phyloP scores from a whole-genome alignment of 2,888 invertebrate genomes.

The Tiphia femorata region DNA sequence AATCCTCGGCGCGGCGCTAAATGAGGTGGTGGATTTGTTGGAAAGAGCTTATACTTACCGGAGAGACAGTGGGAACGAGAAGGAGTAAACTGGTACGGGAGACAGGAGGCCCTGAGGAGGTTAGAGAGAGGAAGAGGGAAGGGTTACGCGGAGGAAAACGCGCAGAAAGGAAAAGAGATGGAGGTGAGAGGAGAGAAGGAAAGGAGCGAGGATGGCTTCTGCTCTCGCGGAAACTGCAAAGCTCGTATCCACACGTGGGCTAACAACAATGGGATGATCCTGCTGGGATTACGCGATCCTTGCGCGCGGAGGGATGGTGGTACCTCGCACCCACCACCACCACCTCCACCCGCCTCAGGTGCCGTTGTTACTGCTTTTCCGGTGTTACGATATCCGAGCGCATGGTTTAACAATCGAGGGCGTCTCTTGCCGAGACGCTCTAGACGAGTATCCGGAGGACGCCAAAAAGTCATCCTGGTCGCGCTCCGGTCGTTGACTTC shows the following conservation, averaged over 20 bases:
- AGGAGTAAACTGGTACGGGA: conserved; percentile 27
- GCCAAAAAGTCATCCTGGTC: too few species aligned
- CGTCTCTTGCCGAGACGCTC: conserved; percentile 17
- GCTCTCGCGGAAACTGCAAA: conserved; percentile 57
- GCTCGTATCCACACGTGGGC: conserved; percentile 61
- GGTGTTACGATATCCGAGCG: conserved; percentile 27
- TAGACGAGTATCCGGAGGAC: too few species aligned
- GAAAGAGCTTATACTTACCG: conserved; percentile 65
- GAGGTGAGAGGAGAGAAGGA: conserved; percentile 28
- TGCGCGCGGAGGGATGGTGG: conserved; percentile 39
- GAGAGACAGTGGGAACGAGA: conserved; percentile 37
- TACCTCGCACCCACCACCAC: background rate
- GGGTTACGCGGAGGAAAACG: conserved; percentile 12
- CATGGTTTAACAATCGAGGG: conserved; percentile 49
- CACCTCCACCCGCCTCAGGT: conserved; percentile 16
- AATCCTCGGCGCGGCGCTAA: conserved; percentile 64
- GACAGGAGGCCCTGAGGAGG: conserved; percentile 27
- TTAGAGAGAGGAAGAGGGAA: conserved; percentile 26
- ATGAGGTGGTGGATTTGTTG: conserved; percentile 69
- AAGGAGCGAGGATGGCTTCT: conserved; percentile 37
- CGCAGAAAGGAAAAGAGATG: conserved; percentile 30
- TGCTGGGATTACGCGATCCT: conserved; percentile 58
- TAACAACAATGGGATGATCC: conserved; percentile 63
- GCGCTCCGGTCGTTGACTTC: too few species aligned
- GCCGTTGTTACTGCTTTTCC: conserved; percentile 41